These are phyloP conservation scores for Leiothrix lutea DNA, from an alignment of 2,113 vertebrate species.

Conservation along the genomic window DNA sequence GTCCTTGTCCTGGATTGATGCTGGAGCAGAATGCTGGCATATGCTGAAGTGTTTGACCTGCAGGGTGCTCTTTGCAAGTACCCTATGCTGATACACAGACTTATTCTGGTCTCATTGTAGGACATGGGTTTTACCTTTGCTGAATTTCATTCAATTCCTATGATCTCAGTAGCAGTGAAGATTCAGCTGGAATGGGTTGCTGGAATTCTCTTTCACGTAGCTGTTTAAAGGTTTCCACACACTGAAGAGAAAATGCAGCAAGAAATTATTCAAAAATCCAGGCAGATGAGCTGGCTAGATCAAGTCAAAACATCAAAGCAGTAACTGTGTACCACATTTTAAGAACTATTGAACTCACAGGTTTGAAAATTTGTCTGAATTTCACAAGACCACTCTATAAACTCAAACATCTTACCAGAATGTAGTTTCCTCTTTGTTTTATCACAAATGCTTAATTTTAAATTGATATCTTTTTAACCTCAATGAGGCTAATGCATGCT, in stretches of 20 bases:
- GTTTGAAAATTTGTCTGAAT: neutral
- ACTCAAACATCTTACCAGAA: neutral
- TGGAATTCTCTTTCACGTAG: neutral
- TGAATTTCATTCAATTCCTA: neutral
- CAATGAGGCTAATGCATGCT: neutral
- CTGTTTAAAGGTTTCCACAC: neutral
- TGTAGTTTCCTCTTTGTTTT: no score
- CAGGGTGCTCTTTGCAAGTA: neutral
- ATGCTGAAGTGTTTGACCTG: neutral
- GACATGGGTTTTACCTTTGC: neutral
- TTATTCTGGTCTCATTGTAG: neutral
- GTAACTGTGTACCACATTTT: neutral
- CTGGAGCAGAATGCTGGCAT: neutral
- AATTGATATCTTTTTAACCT: neutral
- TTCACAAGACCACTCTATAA: neutral
- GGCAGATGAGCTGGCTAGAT: neutral
- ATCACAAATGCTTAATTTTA: neutral
- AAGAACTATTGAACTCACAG: neutral
- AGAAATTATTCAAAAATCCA: neutral
- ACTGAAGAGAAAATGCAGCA: neutral
- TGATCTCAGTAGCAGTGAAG: neutral
- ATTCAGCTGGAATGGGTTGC: neutral
- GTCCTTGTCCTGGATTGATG: neutral
- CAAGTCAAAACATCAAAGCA: neutral
- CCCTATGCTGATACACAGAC: neutral